Evolutionary conservation across 2,888 invertebrate species (phyloP).

Genomic region (Drosophila borealis): DNA sequence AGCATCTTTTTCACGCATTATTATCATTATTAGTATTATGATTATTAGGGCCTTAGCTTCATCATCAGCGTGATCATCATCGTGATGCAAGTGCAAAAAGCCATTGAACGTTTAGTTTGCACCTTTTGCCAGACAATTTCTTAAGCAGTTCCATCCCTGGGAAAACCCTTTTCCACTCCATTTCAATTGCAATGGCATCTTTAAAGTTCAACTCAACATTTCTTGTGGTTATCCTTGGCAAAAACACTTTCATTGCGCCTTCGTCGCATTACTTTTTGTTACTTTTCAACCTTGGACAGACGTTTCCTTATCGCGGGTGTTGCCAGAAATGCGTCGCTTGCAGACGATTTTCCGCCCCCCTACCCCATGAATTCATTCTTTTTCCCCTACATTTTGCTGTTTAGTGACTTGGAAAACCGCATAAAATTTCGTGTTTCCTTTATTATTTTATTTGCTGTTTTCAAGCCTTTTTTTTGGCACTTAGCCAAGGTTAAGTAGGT

Average conservation of each 20-base stretch:
- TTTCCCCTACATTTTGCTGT: slow-evolving; percentile 20
- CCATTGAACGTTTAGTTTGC: slow-evolving; percentile 57
- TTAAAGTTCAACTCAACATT: slow-evolving; percentile 22
- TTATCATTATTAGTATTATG: slow-evolving; percentile 27
- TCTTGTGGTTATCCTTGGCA: slow-evolving; percentile 34
- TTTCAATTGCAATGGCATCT: slow-evolving; percentile 19
- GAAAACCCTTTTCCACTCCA: slow-evolving; percentile 9
- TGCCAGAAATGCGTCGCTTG: slow-evolving; percentile 33
- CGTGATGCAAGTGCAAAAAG: slow-evolving; percentile 61
- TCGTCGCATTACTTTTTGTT: slow-evolving; percentile 34
- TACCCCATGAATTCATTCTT: neutral
- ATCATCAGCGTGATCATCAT: slow-evolving; percentile 27
- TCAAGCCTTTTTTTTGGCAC: slow-evolving; percentile 56
- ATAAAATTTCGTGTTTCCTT: slow-evolving; percentile 9
- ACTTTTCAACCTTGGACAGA: slow-evolving; percentile 29
- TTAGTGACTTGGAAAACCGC: slow-evolving; percentile 59
- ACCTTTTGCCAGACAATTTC: slow-evolving; percentile 11
- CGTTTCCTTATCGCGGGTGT: slow-evolving; percentile 35
- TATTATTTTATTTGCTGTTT: slow-evolving; percentile 9
- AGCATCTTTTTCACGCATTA: slow-evolving; percentile 61
- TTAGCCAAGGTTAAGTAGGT: slow-evolving; percentile 61
- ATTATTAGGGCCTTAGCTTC: slow-evolving; percentile 4
- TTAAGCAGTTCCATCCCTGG: slow-evolving; percentile 1
- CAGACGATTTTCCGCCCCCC: slow-evolving; percentile 1
- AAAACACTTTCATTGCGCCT: slow-evolving; percentile 44